Evolutionary conservation across 2,113 vertebrate genomes (phyloP), one percentile per base, ranked within the genome.

Genomic region (Aphelocoma coerulescens): DNA sequence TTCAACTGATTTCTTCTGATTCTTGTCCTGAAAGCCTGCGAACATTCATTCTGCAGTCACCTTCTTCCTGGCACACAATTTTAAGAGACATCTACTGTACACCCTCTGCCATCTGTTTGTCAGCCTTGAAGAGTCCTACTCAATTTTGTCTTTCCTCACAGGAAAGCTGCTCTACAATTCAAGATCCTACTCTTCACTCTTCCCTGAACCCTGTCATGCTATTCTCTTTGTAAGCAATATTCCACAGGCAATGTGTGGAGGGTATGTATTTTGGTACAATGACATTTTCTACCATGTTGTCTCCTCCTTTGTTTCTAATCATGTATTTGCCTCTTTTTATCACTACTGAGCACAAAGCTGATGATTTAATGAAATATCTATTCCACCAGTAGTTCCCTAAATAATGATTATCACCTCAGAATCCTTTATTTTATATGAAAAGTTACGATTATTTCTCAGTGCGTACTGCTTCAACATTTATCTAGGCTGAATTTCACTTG

Each of bases 71-170:
- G 82, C 82, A 90, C 69, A 85, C 54, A 32, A 15, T 88, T 91
- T 68, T n/a, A 90, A 90, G 20, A 91, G 58, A 83, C 54, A 80
- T 88, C 72, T 49, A 90, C 78, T 52, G 11, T 33, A 92, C 78
- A 51, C 57, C 78, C 78, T 88, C 83, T 65, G 8, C 85, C 91
- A 95, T 76, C 82, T 90, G 78, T 54, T 88, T 82, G 77, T 68
- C 85, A 83, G 88, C 39, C 69, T 59, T 71, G 48, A 85, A 83
- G 54, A 94, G 48, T 73, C 74, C 81, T 90, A 89, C 71, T 85
- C 92, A 76, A 4, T 93, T 90, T 57, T 90, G 74, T 61, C 95
- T 69, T 75, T 77, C 23, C 85, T 86, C 58, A 52, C 32, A 92
- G 59, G 58, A 85, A 85, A 93, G 62, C 54, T 90, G 82, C 88